These are phyloP conservation scores for Geothlypis trichas DNA, from an alignment of 2,113 vertebrate genomes.

Conservation along the genomic window DNA sequence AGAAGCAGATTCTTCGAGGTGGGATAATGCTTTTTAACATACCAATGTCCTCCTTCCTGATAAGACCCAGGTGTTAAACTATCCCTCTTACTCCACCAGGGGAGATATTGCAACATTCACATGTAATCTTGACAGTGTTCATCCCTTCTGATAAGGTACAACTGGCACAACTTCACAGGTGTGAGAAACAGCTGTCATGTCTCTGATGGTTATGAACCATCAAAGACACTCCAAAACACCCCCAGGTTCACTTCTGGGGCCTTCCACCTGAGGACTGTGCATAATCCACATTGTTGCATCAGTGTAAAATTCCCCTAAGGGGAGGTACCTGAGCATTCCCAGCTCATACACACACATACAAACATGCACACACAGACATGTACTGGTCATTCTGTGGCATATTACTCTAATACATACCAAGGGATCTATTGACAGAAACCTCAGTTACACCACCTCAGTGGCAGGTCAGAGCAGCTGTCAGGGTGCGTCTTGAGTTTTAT, in stretches of 20 bases:
- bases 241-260: not conserved
- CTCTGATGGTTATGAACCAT: not conserved
- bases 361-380: too few relatives aligned
- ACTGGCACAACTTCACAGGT: not conserved
- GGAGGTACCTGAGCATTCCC: too few relatives aligned
- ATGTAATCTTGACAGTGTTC: not conserved
- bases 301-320: not conserved
- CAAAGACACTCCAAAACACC: not conserved
- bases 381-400: not conserved
- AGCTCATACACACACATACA: too few relatives aligned
- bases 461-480: not conserved
- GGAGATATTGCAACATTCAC: not conserved
- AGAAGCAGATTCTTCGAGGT: not conserved
- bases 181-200: not conserved
- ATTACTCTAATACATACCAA: not conserved
- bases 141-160: not conserved
- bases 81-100: not conserved
- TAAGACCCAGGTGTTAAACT: not conserved
- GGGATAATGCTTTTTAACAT: not conserved
- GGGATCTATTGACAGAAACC: not conserved
- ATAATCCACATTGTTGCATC: not conserved
- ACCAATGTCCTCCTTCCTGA: rapidly evolving
- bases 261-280: not conserved
- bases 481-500: not conserved
- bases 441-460: not conserved